Percentiles rank a stretch among this genome's conserved stretches.
These are phyloP conservation scores for Pocillopora meandrina DNA, from an alignment of 92 coral and sea anemone species.

Conservation along the genomic window DNA sequence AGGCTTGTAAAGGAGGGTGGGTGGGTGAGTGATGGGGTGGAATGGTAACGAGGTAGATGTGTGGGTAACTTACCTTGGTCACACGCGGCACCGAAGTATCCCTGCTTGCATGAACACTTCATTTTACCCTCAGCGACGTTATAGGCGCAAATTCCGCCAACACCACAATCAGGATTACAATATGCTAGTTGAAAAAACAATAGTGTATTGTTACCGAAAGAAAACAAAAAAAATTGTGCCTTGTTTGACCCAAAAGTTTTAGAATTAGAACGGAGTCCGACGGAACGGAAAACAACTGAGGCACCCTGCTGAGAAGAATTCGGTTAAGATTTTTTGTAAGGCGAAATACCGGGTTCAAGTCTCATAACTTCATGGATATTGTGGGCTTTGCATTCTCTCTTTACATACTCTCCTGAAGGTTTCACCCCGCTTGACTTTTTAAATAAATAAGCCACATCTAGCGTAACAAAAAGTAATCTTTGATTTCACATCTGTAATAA, in stretches of 20 bases:
- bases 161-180: slow-evolving; percentile 48
- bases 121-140: not conserved
- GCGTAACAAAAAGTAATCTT: no score
- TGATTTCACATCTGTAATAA: not conserved
- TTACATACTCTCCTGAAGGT: no score
- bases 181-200: not conserved
- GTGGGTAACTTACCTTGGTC: slow-evolving; percentile 31
- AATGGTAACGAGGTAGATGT: not conserved
- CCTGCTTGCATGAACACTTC: slow-evolving; percentile 44
- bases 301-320: no score
- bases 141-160: slow-evolving; percentile 51
- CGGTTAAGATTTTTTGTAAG: no score
- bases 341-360: no score
- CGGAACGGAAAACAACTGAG: no score
- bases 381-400: no score
- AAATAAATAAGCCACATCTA: no score
- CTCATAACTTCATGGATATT: no score
- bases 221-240: not conserved
- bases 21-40: not conserved
- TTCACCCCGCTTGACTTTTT: no score
- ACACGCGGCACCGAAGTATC: slow-evolving; percentile 52
- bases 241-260: not conserved
- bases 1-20: no score
- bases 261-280: not conserved
- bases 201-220: no score